Percentiles rank a stretch among this genome's conserved stretches.
phyloP scores from a whole-genome alignment of 2,888 invertebrate genomes.

The Habroteleia sp. region DNA sequence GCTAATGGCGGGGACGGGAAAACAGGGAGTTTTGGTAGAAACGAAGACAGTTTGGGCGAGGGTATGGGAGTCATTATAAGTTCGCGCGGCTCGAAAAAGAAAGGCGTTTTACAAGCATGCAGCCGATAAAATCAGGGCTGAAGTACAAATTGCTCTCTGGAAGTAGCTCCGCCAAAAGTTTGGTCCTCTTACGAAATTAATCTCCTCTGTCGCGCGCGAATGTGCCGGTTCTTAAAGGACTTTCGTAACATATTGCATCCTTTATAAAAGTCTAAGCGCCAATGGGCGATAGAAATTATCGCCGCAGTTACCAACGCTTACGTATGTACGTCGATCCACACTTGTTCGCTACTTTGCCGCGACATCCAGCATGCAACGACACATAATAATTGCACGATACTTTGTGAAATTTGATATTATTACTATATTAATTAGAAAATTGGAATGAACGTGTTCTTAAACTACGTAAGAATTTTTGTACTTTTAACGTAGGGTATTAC shows the following conservation, averaged over 20 bases:
- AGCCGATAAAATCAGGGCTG: conserved; percentile 52
- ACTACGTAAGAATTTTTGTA: too few species aligned
- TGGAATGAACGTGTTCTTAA: too few species aligned
- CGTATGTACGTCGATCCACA: conserved; percentile 24
- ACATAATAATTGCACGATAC: conserved; percentile 15
- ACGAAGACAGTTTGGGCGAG: conserved; percentile 14
- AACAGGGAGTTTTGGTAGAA: too few species aligned
- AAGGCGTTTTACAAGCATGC: conserved; percentile 47
- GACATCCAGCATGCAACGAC: conserved; percentile 17
- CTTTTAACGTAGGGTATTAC: conserved; percentile 37
- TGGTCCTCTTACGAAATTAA: conserved; percentile 65
- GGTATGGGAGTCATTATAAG: conserved; percentile 58
- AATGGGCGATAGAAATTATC: conserved; percentile 53
- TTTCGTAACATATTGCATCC: conserved; percentile 60
- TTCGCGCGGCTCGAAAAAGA: conserved; percentile 47
- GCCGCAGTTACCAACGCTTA: conserved; percentile 27
- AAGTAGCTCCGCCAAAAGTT: conserved; percentile 62
- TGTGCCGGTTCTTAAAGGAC: conserved; percentile 57
- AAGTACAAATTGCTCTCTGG: conserved; percentile 61
- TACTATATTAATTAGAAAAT: conserved; percentile 54
- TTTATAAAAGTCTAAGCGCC: conserved; percentile 59
- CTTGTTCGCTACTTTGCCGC: neutral
- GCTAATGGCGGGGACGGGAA: too few species aligned
- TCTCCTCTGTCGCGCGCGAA: conserved; percentile 63
- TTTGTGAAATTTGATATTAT: conserved; percentile 52